Evolutionary conservation across 2,797 vertebrate species (phyloP).

Genomic region (Galago senegalensis): DNA sequence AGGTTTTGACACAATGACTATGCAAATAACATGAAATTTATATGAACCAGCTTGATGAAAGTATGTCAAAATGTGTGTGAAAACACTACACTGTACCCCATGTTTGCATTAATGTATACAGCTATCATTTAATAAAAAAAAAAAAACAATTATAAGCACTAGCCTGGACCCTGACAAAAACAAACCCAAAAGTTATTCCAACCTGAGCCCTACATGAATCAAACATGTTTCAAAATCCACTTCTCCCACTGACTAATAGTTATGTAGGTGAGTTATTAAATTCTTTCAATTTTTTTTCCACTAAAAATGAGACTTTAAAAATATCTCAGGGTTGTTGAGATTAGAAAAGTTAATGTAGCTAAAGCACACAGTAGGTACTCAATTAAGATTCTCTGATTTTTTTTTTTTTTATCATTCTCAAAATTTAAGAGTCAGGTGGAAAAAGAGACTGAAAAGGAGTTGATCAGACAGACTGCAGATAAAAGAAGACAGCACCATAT

Average conservation of each 20-base stretch:
- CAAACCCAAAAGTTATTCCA: neutral
- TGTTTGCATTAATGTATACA: no score
- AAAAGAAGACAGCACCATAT: neutral
- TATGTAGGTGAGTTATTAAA: neutral
- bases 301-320: neutral
- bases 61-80: no score
- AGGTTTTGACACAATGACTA: no score
- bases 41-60: no score
- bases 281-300: neutral
- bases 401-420: neutral
- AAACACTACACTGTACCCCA: no score
- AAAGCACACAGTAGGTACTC: neutral
- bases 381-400: neutral
- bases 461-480: neutral
- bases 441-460: neutral
- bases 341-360: neutral
- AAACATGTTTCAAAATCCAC: neutral
- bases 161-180: neutral
- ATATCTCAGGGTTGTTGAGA: neutral
- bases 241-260: neutral
- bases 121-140: no score
- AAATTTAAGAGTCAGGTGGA: neutral
- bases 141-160: neutral
- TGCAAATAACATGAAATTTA: no score
- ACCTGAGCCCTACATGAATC: neutral